These are phyloP conservation scores for Notechis scutatus DNA, from an alignment of 2,113 vertebrate genomes.

Conservation along the genomic window DNA sequence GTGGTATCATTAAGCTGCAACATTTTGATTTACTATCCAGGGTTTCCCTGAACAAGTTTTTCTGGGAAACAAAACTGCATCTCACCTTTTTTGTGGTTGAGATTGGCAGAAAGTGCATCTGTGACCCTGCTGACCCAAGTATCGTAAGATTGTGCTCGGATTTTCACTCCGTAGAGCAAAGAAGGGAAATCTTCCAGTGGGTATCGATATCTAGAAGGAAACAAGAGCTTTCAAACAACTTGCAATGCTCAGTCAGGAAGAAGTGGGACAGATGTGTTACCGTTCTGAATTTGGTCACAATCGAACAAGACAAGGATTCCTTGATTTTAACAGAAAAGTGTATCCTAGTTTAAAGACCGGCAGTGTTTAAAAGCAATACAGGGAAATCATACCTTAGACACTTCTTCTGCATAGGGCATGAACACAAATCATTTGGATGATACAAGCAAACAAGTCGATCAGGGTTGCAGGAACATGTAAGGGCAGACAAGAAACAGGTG, in stretches of 20 bases:
- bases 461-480: constrained; percentile 90
- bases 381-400: constrained; percentile 83
- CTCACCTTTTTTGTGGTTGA: constrained; percentile 95
- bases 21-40: background rate
- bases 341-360: background rate
- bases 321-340: background rate
- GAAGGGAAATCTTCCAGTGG: constrained; percentile 92
- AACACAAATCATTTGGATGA: constrained; percentile 84
- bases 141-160: constrained; percentile 93
- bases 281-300: fast-evolving
- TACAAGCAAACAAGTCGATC: constrained; percentile 92
- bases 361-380: background rate
- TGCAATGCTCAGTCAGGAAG: background rate
- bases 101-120: constrained; percentile 88
- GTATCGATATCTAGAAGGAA: constrained; percentile 84
- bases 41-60: constrained; percentile 6
- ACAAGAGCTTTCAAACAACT: background rate
- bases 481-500: constrained; percentile 95
- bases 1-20: background rate
- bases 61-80: constrained; percentile 21
- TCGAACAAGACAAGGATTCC: background rate
- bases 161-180: constrained; percentile 90
- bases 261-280: background rate
- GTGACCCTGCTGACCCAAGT: constrained; percentile 92
- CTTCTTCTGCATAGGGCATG: constrained; percentile 86